These are phyloP conservation scores for Limnephilus auricula DNA, from an alignment of 2,888 invertebrate species.

Conservation along the genomic window DNA sequence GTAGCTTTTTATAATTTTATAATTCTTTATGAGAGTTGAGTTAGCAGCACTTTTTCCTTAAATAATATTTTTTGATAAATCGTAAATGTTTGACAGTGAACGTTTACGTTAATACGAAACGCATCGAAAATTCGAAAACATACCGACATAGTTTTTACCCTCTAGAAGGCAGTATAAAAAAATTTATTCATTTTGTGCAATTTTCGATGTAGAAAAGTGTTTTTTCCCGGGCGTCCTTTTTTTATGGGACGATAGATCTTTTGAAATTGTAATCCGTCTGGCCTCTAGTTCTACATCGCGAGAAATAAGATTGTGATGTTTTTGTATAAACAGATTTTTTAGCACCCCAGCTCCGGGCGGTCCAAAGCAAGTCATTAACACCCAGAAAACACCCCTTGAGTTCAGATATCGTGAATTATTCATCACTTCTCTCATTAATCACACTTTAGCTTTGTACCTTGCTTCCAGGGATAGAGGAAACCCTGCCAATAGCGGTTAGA, in stretches of 20 bases:
- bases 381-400: background rate
- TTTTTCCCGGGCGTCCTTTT: too few species aligned
- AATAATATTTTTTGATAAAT: too few species aligned
- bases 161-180: too few species aligned
- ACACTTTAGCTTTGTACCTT: constrained; percentile 20
- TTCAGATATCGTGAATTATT: constrained; percentile 31
- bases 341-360: background rate
- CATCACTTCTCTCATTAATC: constrained; percentile 43
- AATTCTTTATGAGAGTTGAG: too few species aligned
- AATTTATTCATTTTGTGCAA: too few species aligned
- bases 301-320: background rate
- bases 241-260: background rate
- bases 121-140: too few species aligned
- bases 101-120: too few species aligned
- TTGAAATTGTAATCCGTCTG: background rate
- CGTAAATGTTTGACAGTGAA: too few species aligned
- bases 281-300: background rate
- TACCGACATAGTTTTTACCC: too few species aligned
- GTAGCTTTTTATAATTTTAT: too few species aligned
- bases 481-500: constrained; percentile 19
- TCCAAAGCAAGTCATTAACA: constrained; percentile 37
- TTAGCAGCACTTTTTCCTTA: too few species aligned
- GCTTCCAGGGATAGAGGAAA: background rate
- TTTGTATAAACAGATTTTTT: constrained; percentile 28
- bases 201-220: too few species aligned